Percentiles rank a stretch among this genome's conserved stretches.
These are phyloP conservation scores for Atractosteus spatula DNA, from an alignment of 2,113 vertebrate genomes.

Conservation along the genomic window DNA sequence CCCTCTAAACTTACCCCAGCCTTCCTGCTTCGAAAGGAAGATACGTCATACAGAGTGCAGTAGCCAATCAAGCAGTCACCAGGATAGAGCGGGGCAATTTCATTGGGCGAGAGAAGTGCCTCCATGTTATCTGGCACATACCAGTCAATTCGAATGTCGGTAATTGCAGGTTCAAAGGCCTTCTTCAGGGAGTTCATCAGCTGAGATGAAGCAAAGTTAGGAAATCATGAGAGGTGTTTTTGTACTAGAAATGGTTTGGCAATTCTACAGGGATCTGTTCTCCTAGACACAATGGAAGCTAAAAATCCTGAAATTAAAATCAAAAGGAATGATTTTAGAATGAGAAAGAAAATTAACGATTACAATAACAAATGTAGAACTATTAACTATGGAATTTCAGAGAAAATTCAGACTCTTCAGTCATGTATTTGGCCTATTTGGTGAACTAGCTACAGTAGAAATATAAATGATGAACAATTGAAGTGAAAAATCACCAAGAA, in stretches of 20 bases:
- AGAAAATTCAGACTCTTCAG: too few species aligned
- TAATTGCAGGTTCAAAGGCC: slow-evolving; percentile 89
- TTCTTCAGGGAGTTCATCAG: slow-evolving; percentile 90
- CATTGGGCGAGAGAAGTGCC: slow-evolving; percentile 87
- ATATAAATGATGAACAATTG: too few species aligned
- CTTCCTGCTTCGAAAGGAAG: slow-evolving; percentile 67
- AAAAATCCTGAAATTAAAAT: too few species aligned
- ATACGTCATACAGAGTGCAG: slow-evolving; percentile 83
- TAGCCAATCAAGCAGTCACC: slow-evolving; percentile 86
- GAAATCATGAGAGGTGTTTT: not conserved
- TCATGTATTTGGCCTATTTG: too few species aligned
- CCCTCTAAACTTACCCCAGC: slow-evolving; percentile 45
- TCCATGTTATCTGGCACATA: slow-evolving; percentile 91
- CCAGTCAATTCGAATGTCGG: slow-evolving; percentile 93
- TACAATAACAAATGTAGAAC: too few species aligned
- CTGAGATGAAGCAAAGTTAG: slow-evolving; percentile 48
- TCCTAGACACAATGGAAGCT: too few species aligned
- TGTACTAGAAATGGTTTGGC: not conserved
- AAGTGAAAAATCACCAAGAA: too few species aligned
- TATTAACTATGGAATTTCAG: too few species aligned
- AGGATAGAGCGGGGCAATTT: slow-evolving; percentile 87
- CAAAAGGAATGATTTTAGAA: too few species aligned
- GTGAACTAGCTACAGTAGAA: too few species aligned
- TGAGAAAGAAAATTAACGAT: too few species aligned
- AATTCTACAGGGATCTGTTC: too few species aligned